Evolutionary conservation across 2,797 vertebrate species (phyloP).

Genomic region (Kryptopterus vitreolus): DNA sequence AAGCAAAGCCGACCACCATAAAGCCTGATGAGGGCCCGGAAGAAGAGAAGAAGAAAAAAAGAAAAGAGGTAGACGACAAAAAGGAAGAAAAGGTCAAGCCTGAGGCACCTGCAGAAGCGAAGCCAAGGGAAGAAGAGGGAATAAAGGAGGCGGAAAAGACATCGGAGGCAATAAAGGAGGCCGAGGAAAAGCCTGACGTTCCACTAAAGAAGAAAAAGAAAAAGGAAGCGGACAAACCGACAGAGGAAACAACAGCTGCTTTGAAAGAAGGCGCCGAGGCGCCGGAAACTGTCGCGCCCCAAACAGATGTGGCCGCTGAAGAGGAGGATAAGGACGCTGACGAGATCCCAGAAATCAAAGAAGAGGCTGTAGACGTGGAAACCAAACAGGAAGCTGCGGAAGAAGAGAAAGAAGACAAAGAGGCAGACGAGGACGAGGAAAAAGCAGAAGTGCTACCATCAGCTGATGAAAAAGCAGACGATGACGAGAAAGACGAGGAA

Average conservation of each 20-base stretch:
- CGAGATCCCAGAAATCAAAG: constrained; percentile 1
- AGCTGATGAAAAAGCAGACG: constrained; percentile 44
- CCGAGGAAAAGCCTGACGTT: background rate
- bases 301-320: background rate
- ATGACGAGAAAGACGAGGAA: constrained; percentile 52
- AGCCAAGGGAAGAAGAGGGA: background rate
- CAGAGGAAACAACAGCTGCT: background rate
- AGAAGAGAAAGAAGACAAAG: constrained; percentile 25
- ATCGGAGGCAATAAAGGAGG: constrained; percentile 1
- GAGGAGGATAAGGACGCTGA: constrained; percentile 4
- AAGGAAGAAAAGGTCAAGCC: background rate
- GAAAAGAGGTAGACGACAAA: background rate
- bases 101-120: background rate
- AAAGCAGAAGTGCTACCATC: background rate
- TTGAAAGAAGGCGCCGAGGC: background rate
- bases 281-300: background rate
- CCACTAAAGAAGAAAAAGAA: background rate
- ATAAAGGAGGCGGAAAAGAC: background rate
- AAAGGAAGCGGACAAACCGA: constrained; percentile 3
- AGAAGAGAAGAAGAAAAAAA: constrained; percentile 6
- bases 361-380: constrained; percentile 25
- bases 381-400: constrained; percentile 26
- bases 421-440: constrained; percentile 5
- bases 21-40: background rate
- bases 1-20: background rate